Conservation (phyloP, 2,113 vertebrate species). For the Hoplias malabaricus region DNA sequence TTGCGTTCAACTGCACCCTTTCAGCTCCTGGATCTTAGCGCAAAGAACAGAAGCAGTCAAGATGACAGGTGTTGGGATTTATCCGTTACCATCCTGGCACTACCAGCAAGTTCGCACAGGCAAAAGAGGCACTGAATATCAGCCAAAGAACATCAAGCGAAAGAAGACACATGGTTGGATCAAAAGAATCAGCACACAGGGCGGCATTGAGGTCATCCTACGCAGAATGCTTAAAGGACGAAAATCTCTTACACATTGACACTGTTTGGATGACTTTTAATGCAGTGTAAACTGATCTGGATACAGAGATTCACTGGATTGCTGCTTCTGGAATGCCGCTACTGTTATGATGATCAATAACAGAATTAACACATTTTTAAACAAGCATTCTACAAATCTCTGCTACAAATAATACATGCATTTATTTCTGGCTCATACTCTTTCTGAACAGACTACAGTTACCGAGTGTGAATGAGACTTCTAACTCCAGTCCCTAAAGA, state of each 20-base stretch:
- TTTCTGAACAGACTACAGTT: too few species aligned
- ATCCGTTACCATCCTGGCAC: conserved; percentile 66
- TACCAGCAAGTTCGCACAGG: conserved; percentile 76
- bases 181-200: conserved; percentile 74
- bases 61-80: conserved; percentile 58
- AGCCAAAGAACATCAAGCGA: conserved; percentile 90
- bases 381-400: too few species aligned
- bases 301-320: too few species aligned
- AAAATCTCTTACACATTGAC: conserved; percentile 85
- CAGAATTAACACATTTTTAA: too few species aligned
- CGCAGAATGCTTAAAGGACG: conserved; percentile 89
- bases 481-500: too few species aligned
- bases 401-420: too few species aligned
- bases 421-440: too few species aligned
- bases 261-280: not conserved
- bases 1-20: conserved; percentile 10
- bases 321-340: too few species aligned
- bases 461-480: too few species aligned
- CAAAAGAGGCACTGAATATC: conserved; percentile 89
- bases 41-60: conserved; percentile 43
- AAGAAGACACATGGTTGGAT: conserved; percentile 92
- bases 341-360: too few species aligned
- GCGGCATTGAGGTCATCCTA: conserved; percentile 83
- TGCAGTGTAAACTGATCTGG: not conserved
- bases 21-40: conserved; percentile 39